A percentile compares a stretch with the other conserved stretches of the same genome.
These are phyloP conservation scores for Tyrophagus putrescentiae DNA, from an alignment of 1,140 invertebrate species.

Conservation along the genomic window DNA sequence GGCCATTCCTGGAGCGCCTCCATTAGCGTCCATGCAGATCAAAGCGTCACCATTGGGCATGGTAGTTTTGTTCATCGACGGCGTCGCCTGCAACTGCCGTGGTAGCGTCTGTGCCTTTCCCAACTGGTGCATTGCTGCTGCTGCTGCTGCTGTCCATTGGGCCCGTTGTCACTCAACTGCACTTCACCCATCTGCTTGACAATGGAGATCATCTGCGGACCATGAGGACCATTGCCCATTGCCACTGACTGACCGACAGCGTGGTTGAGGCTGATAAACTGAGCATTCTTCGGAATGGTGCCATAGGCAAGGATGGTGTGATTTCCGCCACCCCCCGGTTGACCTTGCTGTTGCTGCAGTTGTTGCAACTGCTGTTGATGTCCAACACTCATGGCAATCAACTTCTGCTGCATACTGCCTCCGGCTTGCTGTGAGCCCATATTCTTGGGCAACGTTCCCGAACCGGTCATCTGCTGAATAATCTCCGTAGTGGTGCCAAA, in stretches of 20 bases:
- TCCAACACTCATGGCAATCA: background rate
- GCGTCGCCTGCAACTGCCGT: background rate
- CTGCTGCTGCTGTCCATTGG: background rate
- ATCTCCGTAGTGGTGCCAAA: slow-evolving; percentile 63
- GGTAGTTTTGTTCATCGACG: background rate
- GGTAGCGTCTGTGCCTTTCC: slow-evolving; percentile 8
- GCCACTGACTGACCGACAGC: no score
- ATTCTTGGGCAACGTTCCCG: slow-evolving; percentile 34
- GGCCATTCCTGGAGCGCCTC: slow-evolving; percentile 14
- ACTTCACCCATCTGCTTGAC: slow-evolving; percentile 2
- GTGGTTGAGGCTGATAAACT: slow-evolving; percentile 1
- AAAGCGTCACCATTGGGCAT: background rate
- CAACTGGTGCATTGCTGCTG: background rate
- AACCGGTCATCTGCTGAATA: slow-evolving; percentile 59
- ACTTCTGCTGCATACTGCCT: background rate
- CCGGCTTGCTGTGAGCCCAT: no score
- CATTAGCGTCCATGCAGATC: no score
- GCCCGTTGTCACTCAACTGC: background rate
- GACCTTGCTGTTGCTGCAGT: background rate
- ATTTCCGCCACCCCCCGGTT: background rate
- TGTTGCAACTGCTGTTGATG: background rate
- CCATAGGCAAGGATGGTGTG: background rate
- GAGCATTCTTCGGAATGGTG: background rate
- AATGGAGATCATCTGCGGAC: slow-evolving; percentile 12
- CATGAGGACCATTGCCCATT: background rate